phyloP scores from a whole-genome alignment of 2,797 vertebrate species.

The Pterois miles region DNA sequence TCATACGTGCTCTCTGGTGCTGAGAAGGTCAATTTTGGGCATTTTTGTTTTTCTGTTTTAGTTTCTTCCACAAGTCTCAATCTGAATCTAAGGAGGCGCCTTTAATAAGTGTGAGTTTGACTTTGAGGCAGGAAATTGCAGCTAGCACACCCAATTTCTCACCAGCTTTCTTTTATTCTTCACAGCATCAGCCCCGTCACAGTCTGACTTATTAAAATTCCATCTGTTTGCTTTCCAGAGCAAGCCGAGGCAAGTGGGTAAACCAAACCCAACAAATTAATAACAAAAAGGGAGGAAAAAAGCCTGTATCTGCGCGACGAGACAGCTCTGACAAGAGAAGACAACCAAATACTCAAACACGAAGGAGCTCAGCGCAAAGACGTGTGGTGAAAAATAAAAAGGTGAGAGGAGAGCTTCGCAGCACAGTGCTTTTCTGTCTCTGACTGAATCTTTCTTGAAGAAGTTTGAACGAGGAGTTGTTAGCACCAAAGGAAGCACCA shows the following conservation, averaged over 20 bases:
- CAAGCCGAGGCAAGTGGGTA: conserved; percentile 22
- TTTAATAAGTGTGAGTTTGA: conserved; percentile 45
- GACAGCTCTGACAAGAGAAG: conserved; percentile 37
- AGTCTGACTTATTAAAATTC: conserved; percentile 46
- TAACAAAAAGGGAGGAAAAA: not conserved
- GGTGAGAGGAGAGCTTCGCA: not conserved
- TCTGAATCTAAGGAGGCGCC: conserved; percentile 15
- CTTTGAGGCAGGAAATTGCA: conserved; percentile 55
- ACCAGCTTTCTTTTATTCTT: conserved; percentile 41
- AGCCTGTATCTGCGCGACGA: conserved; percentile 25
- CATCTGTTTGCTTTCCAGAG: conserved; percentile 36
- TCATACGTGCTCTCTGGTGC: not conserved
- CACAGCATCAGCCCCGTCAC: conserved; percentile 43
- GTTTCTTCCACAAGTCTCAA: conserved; percentile 10
- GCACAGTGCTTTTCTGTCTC: conserved; percentile 39
- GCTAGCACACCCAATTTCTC: conserved; percentile 47
- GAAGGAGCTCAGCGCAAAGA: not conserved
- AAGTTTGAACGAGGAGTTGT: conserved; percentile 51
- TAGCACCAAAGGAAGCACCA: conserved; percentile 81
- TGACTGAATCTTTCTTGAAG: conserved; percentile 5
- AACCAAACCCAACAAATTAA: conserved; percentile 32
- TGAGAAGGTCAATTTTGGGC: not conserved
- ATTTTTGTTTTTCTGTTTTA: not conserved
- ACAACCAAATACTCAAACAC: not conserved
- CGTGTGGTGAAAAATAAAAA: not conserved